Evolutionary conservation across 2,888 invertebrate genomes (phyloP).

Genomic region (Spicauda simplicius): DNA sequence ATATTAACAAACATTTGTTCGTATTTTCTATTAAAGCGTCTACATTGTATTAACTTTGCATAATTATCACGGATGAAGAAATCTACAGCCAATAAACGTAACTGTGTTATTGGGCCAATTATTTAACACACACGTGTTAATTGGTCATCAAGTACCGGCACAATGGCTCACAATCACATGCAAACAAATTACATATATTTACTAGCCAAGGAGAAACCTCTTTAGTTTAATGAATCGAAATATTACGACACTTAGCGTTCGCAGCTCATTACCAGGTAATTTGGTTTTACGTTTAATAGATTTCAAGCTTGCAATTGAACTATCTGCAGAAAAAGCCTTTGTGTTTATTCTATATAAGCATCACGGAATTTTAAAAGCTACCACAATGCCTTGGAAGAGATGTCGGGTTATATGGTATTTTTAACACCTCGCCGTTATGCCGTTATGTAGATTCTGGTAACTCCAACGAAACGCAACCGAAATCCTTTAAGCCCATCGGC

Average conservation of each 20-base stretch:
- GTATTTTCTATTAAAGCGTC: too few species aligned
- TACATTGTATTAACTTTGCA: too few species aligned
- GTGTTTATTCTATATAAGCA: too few species aligned
- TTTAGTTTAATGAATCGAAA: constrained; percentile 7
- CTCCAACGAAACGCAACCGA: too few species aligned
- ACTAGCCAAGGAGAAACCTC: constrained; percentile 19
- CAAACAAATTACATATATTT: not conserved
- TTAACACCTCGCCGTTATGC: too few species aligned
- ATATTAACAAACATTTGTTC: too few species aligned
- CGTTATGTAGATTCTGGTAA: too few species aligned
- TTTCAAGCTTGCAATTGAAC: too few species aligned
- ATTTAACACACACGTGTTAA: constrained; percentile 55
- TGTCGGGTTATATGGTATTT: too few species aligned
- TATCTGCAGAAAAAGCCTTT: not conserved
- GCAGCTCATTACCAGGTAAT: not conserved
- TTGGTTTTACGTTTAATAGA: not conserved
- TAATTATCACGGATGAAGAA: not conserved
- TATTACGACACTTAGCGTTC: not conserved
- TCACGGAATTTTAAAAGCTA: too few species aligned
- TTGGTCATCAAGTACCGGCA: constrained; percentile 43
- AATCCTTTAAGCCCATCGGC: too few species aligned
- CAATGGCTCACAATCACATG: constrained; percentile 34
- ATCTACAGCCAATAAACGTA: constrained; percentile 41
- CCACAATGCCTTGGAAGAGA: too few species aligned
- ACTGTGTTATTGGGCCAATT: constrained; percentile 51